phyloP scores from a whole-genome alignment of 1,140 invertebrate species.

The Hyles vespertilio region DNA sequence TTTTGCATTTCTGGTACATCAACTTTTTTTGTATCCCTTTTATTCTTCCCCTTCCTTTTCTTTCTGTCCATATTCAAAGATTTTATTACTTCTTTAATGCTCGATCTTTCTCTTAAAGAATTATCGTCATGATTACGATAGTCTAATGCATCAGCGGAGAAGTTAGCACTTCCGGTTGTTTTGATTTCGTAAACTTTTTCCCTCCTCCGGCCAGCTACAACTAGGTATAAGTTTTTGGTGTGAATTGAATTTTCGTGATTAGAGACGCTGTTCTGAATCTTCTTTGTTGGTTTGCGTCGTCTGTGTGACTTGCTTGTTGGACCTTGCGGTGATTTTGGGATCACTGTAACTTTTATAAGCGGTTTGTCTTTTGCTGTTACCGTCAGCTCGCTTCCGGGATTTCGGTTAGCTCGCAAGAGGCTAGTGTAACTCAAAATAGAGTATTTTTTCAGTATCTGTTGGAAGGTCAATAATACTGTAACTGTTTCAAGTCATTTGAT shows the following conservation, averaged over 20 bases:
- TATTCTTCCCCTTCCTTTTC: constrained; percentile 24
- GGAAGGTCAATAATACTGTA: too few species aligned
- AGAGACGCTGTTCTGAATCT: constrained; percentile 32
- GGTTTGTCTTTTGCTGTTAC: constrained; percentile 25
- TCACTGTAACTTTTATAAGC: constrained; percentile 46
- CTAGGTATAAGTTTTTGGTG: constrained; percentile 30
- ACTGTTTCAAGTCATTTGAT: too few species aligned
- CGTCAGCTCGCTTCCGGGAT: neutral
- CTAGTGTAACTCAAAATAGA: constrained; percentile 19
- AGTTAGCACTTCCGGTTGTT: constrained; percentile 35
- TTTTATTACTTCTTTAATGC: constrained; percentile 33
- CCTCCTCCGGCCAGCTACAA: constrained; percentile 25
- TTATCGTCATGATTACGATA: constrained; percentile 30
- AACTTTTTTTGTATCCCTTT: constrained; percentile 14
- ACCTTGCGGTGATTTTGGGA: constrained; percentile 34
- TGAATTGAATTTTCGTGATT: constrained; percentile 39
- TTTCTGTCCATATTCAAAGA: constrained; percentile 52
- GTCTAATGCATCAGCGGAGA: constrained; percentile 19
- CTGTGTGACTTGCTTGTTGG: constrained; percentile 28
- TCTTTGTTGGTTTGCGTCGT: constrained; percentile 28
- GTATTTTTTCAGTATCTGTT: constrained; percentile 18
- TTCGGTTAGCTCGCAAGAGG: constrained; percentile 1
- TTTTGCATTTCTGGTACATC: constrained; percentile 2
- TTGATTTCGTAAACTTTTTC: constrained; percentile 46
- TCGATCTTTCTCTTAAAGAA: constrained; percentile 25